Conservation (phyloP, 2,888 invertebrate genomes). For the Blera fallax region DNA sequence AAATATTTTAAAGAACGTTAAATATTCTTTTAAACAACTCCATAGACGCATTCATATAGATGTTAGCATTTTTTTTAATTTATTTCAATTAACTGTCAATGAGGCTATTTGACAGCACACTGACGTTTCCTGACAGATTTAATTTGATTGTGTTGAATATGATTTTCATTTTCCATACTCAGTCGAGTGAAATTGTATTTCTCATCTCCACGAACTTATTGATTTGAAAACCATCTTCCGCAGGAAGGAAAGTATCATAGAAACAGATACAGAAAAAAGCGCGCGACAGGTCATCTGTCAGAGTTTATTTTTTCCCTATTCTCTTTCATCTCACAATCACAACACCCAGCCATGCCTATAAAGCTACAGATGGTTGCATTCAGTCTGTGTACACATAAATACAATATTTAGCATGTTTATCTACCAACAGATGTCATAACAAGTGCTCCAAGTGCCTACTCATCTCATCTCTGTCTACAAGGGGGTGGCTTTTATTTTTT, state of each 20-base stretch:
- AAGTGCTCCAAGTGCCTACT: no score
- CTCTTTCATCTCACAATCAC: not conserved
- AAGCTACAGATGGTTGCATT: slow-evolving; percentile 33
- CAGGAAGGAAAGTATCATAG: not conserved
- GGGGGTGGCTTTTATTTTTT: not conserved
- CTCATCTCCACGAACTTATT: not conserved
- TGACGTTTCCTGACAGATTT: no score
- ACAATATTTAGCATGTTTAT: not conserved
- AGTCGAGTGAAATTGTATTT: no score
- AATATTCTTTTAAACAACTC: no score
- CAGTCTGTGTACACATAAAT: not conserved
- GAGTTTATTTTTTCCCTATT: not conserved
- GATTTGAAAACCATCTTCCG: not conserved
- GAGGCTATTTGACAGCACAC: no score
- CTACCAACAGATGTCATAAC: not conserved
- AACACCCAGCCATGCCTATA: not conserved
- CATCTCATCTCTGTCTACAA: not conserved
- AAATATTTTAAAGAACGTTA: no score
- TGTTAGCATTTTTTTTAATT: no score
- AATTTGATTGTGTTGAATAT: no score
- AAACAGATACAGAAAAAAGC: not conserved
- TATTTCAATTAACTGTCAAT: no score
- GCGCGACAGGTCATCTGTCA: not conserved
- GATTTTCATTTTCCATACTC: no score
- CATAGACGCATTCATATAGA: no score